Base-by-base conservation (phyloP, 2,888 invertebrate species). In the Lobophora halterata region DNA sequence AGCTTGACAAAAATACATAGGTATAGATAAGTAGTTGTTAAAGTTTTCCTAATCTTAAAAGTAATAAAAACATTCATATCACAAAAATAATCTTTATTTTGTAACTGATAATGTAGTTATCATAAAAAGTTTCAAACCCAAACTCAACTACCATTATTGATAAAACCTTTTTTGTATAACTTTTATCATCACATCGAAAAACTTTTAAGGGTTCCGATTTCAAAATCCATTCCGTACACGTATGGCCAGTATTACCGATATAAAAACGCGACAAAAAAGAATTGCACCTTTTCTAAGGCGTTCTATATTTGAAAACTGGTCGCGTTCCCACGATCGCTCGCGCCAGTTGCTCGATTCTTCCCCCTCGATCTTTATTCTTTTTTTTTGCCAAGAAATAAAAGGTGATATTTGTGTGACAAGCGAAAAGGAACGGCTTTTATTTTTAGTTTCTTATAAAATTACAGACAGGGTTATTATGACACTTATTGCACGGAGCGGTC, bases 231-330 rank as follows among this genome's bases (percentile, higher is more conserved):
- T 76, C 65, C 58, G 61, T 61, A 49, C 48, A 46, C 63, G 63
- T 63, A 66, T 57, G 71, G 70, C 69, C 67, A 71, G 67, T 74
- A 77, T 77, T 75, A 48, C 42, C 34, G 26, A 67, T 63, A 78
- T 67, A 80, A 80, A 83, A 83, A 79, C 64, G 54, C 42, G 52
- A 65, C 61, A 64, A 76, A 77, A 79, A 73, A 71, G 75, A 79
- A 85, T 83, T 80, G 86, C 83, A 86, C 82, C 86, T 87, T 86
- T 86, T 80, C 80, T 83, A 83, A 82, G 78, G 76, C 76, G 81
- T 79, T 81, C 79, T 79, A 79, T 76, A 81, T 79, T 81, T 78
- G 76, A 79, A 73, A 79, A 79, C 78, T 77, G 76, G 80, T 76
- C 72, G 74, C 76, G 79, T 88, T 87, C 88, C 87, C 87, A 87